A percentile compares a stretch with the other conserved stretches of the same genome.
Evolutionary conservation across 2,888 invertebrate genomes (phyloP).

Genomic region (Heliconius ismenius): DNA sequence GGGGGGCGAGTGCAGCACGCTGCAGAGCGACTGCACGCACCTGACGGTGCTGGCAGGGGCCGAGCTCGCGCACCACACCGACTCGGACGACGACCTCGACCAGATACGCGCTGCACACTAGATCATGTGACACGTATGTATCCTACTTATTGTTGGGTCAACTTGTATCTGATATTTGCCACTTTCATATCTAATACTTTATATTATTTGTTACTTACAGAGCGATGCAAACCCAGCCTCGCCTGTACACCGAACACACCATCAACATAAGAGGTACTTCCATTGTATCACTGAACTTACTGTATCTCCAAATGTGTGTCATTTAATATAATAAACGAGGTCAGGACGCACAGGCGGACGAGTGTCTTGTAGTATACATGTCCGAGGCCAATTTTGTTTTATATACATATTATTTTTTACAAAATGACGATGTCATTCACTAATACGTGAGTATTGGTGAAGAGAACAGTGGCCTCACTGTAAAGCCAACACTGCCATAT

Average conservation of each 20-base stretch:
- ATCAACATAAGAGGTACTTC: neutral
- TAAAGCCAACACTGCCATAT: constrained; percentile 18
- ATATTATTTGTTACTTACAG: neutral
- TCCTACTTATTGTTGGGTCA: no score
- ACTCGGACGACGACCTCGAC: constrained; percentile 82
- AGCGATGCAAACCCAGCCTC: neutral
- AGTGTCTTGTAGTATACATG: no score
- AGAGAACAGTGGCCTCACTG: constrained; percentile 11
- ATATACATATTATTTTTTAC: constrained; percentile 10
- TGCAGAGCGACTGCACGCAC: constrained; percentile 90
- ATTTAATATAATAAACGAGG: neutral
- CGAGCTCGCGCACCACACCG: constrained; percentile 80
- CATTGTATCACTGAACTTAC: neutral
- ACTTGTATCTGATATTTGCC: no score
- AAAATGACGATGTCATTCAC: constrained; percentile 3
- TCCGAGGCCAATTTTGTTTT: neutral
- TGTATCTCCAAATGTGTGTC: no score
- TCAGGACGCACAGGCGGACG: neutral
- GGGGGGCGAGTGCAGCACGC: constrained; percentile 87
- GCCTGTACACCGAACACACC: neutral
- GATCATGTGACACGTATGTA: neutral
- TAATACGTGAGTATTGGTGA: neutral
- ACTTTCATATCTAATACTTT: neutral
- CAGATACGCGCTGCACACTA: constrained; percentile 66
- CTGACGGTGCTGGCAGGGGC: constrained; percentile 88